A percentile compares a stretch with the other conserved stretches of the same genome.
Conservation (phyloP, 2,113 vertebrate genomes). For the Thamnophis sirtalis region DNA sequence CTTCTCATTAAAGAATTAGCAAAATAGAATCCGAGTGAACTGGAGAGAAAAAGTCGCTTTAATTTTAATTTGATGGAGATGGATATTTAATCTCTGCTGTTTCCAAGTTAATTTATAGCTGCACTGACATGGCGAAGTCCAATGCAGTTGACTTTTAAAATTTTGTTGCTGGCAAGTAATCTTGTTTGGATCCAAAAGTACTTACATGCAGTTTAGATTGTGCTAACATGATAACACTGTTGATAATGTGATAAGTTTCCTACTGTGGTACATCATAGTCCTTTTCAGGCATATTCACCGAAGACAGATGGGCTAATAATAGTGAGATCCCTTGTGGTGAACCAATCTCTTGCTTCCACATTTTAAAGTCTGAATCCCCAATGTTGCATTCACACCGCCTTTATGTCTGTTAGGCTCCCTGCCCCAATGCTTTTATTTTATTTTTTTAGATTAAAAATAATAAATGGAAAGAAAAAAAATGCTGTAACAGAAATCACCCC, state of each 20-base stretch:
- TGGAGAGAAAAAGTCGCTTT: neutral
- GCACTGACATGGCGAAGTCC: neutral
- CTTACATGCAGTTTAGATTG: neutral
- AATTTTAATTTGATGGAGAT: neutral
- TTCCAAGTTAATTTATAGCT: neutral
- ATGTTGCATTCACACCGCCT: neutral
- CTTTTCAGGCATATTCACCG: neutral
- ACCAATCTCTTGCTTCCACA: neutral
- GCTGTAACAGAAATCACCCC: neutral
- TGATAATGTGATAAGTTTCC: neutral
- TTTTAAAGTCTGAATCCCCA: neutral
- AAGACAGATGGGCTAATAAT: neutral
- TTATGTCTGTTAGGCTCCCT: neutral
- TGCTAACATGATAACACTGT: neutral
- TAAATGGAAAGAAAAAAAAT: neutral
- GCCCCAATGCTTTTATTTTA: neutral
- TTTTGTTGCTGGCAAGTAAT: neutral
- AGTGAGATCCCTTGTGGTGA: neutral
- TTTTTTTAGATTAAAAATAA: neutral
- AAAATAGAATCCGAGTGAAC: neutral
- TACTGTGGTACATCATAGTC: neutral
- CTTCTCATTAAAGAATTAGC: neutral
- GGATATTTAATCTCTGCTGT: neutral
- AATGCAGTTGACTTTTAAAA: neutral
- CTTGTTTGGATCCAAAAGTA: neutral